phyloP scores from a whole-genome alignment of 1,140 invertebrate species.

The Psilanteris sp. region DNA sequence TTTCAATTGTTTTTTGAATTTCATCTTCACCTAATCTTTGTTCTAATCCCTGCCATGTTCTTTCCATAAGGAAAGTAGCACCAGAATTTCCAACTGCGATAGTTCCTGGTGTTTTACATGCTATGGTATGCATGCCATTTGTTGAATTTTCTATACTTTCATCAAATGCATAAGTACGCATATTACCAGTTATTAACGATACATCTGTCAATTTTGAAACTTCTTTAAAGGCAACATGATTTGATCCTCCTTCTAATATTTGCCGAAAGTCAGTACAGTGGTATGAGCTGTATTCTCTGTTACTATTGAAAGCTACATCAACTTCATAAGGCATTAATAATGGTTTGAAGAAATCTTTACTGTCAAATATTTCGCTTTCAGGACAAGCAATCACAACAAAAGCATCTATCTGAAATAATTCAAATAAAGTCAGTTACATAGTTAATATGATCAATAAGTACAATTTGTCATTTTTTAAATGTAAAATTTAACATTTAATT shows the following conservation, averaged over 20 bases:
- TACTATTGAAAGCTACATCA: slow-evolving; percentile 90
- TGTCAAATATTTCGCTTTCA: slow-evolving; percentile 91
- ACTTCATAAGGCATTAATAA: slow-evolving; percentile 95
- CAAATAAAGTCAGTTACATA: background rate
- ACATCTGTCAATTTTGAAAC: slow-evolving; percentile 81
- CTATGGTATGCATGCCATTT: slow-evolving; percentile 70
- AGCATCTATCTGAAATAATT: slow-evolving; percentile 87
- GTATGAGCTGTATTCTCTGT: slow-evolving; percentile 82
- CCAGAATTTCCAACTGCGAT: slow-evolving; percentile 80
- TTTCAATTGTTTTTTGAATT: slow-evolving; percentile 81
- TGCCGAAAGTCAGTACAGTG: slow-evolving; percentile 89
- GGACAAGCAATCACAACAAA: slow-evolving; percentile 95
- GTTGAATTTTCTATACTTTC: slow-evolving; percentile 49
- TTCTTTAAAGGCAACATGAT: slow-evolving; percentile 78
- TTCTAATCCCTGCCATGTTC: slow-evolving; percentile 87
- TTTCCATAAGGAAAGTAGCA: slow-evolving; percentile 82
- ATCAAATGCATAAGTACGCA: slow-evolving; percentile 77
- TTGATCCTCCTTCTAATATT: slow-evolving; percentile 84
- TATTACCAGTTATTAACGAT: slow-evolving; percentile 85
- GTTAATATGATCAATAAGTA: too few relatives aligned
- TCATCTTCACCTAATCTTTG: slow-evolving; percentile 85
- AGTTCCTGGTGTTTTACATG: slow-evolving; percentile 70
- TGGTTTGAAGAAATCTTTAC: slow-evolving; percentile 92
- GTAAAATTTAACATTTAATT: too few relatives aligned
- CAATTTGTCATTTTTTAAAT: too few relatives aligned